phyloP scores from a whole-genome alignment of 1,140 invertebrate species.

The Batillaria attramentaria region DNA sequence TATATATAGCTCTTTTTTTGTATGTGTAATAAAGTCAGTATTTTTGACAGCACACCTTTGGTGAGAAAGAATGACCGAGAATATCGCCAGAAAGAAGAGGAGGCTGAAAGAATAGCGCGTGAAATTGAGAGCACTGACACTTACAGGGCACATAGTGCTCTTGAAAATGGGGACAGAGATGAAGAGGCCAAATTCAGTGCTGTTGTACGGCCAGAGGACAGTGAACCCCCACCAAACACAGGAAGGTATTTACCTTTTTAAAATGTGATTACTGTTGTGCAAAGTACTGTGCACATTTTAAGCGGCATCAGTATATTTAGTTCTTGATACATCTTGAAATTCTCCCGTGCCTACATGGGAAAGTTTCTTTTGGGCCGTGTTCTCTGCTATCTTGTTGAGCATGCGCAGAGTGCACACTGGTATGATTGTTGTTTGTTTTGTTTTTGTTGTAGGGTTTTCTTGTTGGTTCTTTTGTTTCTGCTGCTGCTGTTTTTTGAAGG shows the following conservation, averaged over 20 bases:
- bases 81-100: constrained; percentile 76
- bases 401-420: no score
- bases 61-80: constrained; percentile 10
- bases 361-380: no score
- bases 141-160: constrained; percentile 84
- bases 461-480: no score
- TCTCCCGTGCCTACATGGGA: no score
- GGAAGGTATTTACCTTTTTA: neutral
- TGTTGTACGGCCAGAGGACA: constrained; percentile 51
- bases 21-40: no score
- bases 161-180: constrained; percentile 83
- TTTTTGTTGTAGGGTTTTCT: no score
- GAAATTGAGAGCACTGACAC: constrained; percentile 90
- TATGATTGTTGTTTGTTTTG: neutral
- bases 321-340: no score
- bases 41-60: neutral
- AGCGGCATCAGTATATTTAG: neutral
- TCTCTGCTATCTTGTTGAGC: no score
- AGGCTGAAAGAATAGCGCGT: constrained; percentile 88
- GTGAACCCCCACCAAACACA: neutral
- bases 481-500: no score
- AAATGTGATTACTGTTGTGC: neutral
- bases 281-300: no score
- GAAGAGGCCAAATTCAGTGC: constrained; percentile 83
- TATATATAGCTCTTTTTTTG: no score